Evolutionary conservation across 2,113 vertebrate genomes (phyloP), one percentile per base, ranked within the genome.

Genomic region (Coreoperca whiteheadi): DNA sequence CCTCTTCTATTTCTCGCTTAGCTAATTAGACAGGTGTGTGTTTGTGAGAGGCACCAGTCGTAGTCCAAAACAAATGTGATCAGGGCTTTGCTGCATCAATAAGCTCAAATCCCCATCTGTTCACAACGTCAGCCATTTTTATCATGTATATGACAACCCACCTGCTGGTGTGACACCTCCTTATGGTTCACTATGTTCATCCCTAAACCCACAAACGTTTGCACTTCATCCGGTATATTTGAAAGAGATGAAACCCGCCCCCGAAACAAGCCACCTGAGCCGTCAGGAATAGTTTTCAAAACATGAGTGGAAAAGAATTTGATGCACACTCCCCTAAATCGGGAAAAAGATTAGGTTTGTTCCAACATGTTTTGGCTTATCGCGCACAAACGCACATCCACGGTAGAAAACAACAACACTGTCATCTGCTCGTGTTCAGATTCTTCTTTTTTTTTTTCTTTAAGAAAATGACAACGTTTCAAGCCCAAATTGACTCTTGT

Each of bases 41-140:
- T 84, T 37, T 68, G 76, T 34, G 76, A 70, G 79, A 34, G 60
- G 41, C 61, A 18, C 3, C 34, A 1, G 37, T 53, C 18, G 8
- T 21, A 56, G 63, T 79, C 59, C 15, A 74, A 74, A 53, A 80
- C 68, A 77, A 83, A 87, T 86, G 80, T 85, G 87, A 91, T 86
- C 74, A 65, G 73, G 20, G 83, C 80, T 86, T 77, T 78, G 80
- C 82, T 54, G 86, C 86, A 88, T 86, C 82, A 79, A 75, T 91
- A 60, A 89, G 76, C 69, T 85, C 57, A 32, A 59, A 64, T 79
- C 57, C 54, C 85, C 89, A 89, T 94, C 92, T 92, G 91, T 85
- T 92, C 59, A 39, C 59, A 43, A 23, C 76, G 81, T 66, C 64
- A 83, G 67, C 59, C 56, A 10, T 79, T 89, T 78, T 77, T 68